A percentile compares a stretch with the other conserved stretches of the same genome.
These are phyloP conservation scores for Beroe ovata DNA, from an alignment of 37 sponge, comb jelly and placozoan genomes.

Conservation along the genomic window DNA sequence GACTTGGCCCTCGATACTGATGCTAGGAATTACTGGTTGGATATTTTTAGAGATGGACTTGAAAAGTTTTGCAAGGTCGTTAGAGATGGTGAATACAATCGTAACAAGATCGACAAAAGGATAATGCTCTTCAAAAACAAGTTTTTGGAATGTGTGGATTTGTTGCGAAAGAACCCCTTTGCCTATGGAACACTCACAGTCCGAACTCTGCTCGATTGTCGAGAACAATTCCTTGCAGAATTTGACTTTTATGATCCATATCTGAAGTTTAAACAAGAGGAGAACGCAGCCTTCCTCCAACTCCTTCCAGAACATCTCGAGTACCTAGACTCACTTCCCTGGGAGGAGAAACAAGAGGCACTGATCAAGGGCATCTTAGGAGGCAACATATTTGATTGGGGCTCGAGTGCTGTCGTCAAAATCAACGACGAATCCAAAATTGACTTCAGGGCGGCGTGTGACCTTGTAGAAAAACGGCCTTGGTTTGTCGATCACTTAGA, in stretches of 20 bases:
- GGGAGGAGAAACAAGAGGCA: conserved; percentile 39
- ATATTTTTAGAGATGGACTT: conserved; percentile 65
- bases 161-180: conserved; percentile 65
- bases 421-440: conserved; percentile 40
- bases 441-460: conserved; percentile 40
- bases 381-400: conserved; percentile 69
- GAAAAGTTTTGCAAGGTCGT: conserved; percentile 61
- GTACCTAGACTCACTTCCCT: conserved; percentile 17
- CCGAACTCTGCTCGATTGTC: conserved; percentile 51
- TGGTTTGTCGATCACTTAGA: conserved; percentile 68
- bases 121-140: conserved; percentile 41
- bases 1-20: conserved; percentile 50
- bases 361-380: conserved; percentile 51
- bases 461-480: conserved; percentile 35
- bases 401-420: conserved; percentile 47
- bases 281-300: conserved; percentile 27
- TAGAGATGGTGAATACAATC: conserved; percentile 48
- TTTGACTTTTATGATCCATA: conserved; percentile 66
- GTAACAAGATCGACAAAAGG: conserved; percentile 39
- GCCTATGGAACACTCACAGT: conserved; percentile 67
- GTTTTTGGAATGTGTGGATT: conserved; percentile 41
- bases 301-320: conserved; percentile 15
- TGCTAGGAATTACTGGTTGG: conserved; percentile 68
- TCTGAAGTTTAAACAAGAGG: conserved; percentile 60
- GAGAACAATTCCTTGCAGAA: conserved; percentile 68